These are phyloP conservation scores for Galago senegalensis DNA, from an alignment of 2,797 vertebrate species.

Conservation along the genomic window DNA sequence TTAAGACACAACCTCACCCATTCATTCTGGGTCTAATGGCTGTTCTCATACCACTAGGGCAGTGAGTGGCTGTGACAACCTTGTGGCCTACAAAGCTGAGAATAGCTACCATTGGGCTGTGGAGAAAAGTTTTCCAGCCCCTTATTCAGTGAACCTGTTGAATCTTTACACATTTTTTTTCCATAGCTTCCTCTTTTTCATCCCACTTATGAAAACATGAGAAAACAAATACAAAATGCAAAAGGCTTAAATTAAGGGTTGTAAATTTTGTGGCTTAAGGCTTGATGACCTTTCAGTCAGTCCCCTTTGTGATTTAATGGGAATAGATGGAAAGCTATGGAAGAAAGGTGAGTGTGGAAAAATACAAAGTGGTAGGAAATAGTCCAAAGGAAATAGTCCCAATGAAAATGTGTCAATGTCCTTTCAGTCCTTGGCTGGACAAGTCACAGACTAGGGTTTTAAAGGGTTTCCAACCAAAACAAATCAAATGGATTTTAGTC, in stretches of 20 bases:
- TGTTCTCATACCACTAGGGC: not conserved
- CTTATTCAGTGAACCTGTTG: not conserved
- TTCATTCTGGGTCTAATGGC: not conserved
- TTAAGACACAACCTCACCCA: not conserved
- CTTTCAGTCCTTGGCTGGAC: not conserved
- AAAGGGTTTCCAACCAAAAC: not conserved
- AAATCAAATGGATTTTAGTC: not conserved
- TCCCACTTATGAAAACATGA: not conserved
- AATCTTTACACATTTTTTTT: slow-evolving; percentile 39
- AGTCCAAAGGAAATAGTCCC: not conserved
- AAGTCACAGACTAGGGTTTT: not conserved
- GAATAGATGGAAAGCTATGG: not conserved
- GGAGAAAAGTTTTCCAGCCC: not conserved
- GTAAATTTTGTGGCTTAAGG: not conserved
- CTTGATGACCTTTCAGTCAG: not conserved
- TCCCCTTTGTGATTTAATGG: slow-evolving; percentile 5
- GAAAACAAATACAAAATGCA: not conserved
- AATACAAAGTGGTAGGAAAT: not conserved
- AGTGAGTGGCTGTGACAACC: not conserved
- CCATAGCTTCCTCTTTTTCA: not conserved
- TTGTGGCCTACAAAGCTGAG: not conserved
- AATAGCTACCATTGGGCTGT: not conserved
- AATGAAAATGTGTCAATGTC: not conserved
- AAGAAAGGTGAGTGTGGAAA: not conserved
- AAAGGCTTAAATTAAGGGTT: slow-evolving; percentile 18